These are phyloP conservation scores for Paradisaea rubra DNA, from an alignment of 2,113 vertebrate species.

Conservation along the genomic window DNA sequence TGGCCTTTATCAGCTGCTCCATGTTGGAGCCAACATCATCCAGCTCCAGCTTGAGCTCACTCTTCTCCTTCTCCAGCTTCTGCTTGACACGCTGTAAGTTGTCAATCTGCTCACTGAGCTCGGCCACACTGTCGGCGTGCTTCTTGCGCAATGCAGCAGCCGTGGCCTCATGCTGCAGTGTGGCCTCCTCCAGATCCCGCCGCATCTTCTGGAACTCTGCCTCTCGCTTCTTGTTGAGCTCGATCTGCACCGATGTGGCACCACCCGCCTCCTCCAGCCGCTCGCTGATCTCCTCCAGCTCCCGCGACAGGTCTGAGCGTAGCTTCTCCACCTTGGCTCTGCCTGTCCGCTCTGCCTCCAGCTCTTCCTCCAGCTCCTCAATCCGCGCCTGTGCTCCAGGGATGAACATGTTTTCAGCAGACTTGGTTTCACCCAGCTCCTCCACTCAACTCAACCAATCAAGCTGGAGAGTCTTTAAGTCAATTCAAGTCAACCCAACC, in stretches of 20 bases:
- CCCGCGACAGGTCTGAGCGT: slow-evolving; percentile 80
- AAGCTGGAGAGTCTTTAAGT: background rate
- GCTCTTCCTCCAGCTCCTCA: slow-evolving; percentile 83
- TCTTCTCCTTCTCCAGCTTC: slow-evolving; percentile 84
- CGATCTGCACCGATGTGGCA: slow-evolving; percentile 81
- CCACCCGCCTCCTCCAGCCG: slow-evolving; percentile 83
- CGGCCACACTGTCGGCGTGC: background rate
- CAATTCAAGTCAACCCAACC: background rate
- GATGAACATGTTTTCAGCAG: background rate
- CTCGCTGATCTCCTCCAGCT: slow-evolving; percentile 91
- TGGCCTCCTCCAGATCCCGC: slow-evolving; percentile 76
- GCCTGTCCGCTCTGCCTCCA: slow-evolving; percentile 78
- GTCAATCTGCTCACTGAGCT: background rate
- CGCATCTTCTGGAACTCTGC: slow-evolving; percentile 89
- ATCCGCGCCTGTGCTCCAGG: slow-evolving; percentile 66
- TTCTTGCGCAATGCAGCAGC: background rate
- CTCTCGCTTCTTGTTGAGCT: slow-evolving; percentile 92
- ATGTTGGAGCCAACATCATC: slow-evolving; percentile 73
- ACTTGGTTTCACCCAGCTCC: background rate
- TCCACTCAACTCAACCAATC: background rate
- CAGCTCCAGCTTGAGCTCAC: background rate
- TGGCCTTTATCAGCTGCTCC: slow-evolving; percentile 80
- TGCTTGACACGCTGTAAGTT: slow-evolving; percentile 17
- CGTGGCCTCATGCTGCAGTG: background rate
- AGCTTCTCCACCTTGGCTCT: slow-evolving; percentile 84